A percentile compares a stretch with the other conserved stretches of the same genome.
Conservation (phyloP, 2,113 vertebrate species). For the Chauna torquata region DNA sequence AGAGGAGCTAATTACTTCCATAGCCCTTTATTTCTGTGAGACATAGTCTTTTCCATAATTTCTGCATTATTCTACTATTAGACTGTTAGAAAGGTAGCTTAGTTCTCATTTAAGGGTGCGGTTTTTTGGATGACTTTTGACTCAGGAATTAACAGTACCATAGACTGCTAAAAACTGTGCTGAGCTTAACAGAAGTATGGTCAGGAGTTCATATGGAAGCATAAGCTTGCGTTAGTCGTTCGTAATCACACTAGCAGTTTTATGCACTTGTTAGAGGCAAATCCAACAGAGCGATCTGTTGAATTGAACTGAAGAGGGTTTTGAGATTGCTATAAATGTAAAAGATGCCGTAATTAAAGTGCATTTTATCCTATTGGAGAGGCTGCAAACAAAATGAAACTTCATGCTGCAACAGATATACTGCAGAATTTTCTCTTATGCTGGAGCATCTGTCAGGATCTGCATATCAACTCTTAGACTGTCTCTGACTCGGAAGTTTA, state of each 20-base stretch:
- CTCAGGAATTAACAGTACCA: background rate
- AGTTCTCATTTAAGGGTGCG: background rate
- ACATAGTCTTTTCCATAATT: fast-evolving
- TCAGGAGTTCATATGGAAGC: background rate
- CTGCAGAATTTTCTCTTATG: background rate
- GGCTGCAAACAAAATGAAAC: background rate
- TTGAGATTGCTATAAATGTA: background rate
- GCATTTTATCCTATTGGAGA: background rate
- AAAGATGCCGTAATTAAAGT: background rate
- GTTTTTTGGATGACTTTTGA: background rate
- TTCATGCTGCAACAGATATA: background rate
- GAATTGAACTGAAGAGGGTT: background rate
- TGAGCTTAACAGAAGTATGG: background rate
- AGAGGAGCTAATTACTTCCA: background rate
- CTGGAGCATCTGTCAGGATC: background rate
- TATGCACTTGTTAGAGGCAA: background rate
- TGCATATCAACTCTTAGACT: background rate
- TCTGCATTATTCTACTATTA: background rate
- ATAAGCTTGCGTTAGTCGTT: background rate
- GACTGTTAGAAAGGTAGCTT: background rate
- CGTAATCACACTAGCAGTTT: background rate
- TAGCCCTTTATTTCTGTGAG: background rate
- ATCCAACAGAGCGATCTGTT: background rate
- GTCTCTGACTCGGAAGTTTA: too few relatives aligned
- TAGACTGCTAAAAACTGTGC: background rate